These are phyloP conservation scores for Misgurnus mizolepis DNA, from an alignment of 2,113 vertebrate genomes.

Conservation along the genomic window DNA sequence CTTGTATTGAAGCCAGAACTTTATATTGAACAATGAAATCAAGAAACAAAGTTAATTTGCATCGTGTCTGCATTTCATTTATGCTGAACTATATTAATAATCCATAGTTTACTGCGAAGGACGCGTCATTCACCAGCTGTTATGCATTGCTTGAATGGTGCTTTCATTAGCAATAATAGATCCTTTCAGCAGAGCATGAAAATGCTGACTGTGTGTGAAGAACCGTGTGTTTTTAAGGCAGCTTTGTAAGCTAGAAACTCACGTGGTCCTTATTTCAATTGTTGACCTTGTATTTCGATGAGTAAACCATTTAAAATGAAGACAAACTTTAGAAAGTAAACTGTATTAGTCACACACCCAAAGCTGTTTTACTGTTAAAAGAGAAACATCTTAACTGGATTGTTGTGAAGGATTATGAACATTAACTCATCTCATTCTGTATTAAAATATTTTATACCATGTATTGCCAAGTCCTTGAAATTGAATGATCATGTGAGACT, in stretches of 20 bases:
- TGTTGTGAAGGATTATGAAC: slow-evolving; percentile 8
- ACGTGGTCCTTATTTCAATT: slow-evolving; percentile 20
- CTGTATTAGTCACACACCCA: neutral
- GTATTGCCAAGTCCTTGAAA: neutral
- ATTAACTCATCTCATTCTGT: slow-evolving; percentile 47
- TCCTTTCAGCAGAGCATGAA: slow-evolving; percentile 34
- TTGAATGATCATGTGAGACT: neutral
- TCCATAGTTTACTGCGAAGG: neutral
- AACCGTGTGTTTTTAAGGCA: slow-evolving; percentile 14
- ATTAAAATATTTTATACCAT: slow-evolving; percentile 56
- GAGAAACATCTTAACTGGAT: neutral
- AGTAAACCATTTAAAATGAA: neutral
- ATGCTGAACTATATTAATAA: slow-evolving; percentile 7
- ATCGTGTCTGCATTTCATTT: neutral
- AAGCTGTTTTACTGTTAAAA: neutral
- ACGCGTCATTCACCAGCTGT: slow-evolving; percentile 33
- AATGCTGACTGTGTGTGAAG: slow-evolving; percentile 1
- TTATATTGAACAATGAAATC: neutral
- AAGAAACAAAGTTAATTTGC: neutral
- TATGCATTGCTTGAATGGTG: slow-evolving; percentile 37
- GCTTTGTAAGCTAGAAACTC: slow-evolving; percentile 24
- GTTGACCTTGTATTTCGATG: neutral
- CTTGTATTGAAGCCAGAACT: too few relatives aligned
- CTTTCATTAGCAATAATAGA: slow-evolving; percentile 32
- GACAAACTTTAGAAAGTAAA: neutral